phyloP scores from a whole-genome alignment of 64 coral and sea anemone genomes.

The Dendronephthya gigantea region DNA sequence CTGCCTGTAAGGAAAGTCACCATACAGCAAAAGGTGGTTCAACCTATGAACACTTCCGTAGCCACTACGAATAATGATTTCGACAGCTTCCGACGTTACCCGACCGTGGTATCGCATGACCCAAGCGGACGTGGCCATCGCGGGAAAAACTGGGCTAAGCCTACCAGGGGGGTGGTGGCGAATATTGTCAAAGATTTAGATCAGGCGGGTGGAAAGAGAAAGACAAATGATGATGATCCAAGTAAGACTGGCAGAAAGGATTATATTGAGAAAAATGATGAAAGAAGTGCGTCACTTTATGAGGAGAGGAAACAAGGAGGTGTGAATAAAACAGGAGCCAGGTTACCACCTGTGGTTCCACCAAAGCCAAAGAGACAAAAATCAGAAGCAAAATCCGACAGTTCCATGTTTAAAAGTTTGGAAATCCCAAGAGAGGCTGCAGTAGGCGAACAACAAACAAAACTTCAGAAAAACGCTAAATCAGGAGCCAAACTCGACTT shows the following conservation, averaged over 20 bases:
- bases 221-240: background rate
- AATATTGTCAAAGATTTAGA: background rate
- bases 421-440: too few species aligned
- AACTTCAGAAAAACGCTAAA: too few species aligned
- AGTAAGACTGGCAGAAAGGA: background rate
- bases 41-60: background rate
- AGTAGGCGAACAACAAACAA: too few species aligned
- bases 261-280: background rate
- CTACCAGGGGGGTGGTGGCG: background rate
- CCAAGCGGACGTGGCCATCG: background rate
- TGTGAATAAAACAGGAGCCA: background rate
- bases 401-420: too few species aligned
- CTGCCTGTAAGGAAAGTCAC: background rate
- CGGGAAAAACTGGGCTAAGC: background rate
- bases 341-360: too few species aligned
- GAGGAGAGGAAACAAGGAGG: background rate
- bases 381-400: too few species aligned
- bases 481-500: too few species aligned
- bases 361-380: too few species aligned
- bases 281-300: background rate
- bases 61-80: background rate
- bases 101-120: background rate
- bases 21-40: background rate
- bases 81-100: background rate
- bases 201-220: background rate